These are phyloP conservation scores for Siphamia tubifer DNA, from an alignment of 2,113 vertebrate species.

Conservation along the genomic window DNA sequence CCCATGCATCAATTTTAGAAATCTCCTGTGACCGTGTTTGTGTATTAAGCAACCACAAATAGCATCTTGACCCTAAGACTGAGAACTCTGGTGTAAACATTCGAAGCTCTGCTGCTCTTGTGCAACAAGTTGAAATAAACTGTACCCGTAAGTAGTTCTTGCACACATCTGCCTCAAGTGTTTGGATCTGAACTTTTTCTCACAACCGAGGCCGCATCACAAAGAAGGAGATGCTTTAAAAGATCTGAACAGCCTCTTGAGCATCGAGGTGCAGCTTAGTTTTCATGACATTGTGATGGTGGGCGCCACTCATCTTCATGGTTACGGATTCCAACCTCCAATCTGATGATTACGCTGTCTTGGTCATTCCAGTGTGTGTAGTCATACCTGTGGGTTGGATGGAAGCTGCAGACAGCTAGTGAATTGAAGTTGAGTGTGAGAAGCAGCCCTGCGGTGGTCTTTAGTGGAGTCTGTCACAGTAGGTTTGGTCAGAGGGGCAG, in stretches of 20 bases:
- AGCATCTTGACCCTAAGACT: conserved; percentile 29
- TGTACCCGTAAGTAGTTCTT: conserved; percentile 34
- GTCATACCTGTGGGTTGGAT: conserved; percentile 76
- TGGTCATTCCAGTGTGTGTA: conserved; percentile 47
- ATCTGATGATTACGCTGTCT: conserved; percentile 70
- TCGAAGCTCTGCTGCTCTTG: conserved; percentile 39
- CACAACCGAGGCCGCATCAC: conserved; percentile 32
- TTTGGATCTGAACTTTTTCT: conserved; percentile 37
- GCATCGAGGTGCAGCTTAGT: conserved; percentile 45
- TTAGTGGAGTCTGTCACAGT: conserved; percentile 68
- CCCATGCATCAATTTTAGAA: conserved; percentile 32
- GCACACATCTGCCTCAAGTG: conserved; percentile 42
- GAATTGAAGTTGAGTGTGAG: conserved; percentile 65
- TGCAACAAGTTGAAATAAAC: conserved; percentile 54
- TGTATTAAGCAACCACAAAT: conserved; percentile 47
- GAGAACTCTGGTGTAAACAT: conserved; percentile 46
- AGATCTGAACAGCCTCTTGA: conserved; percentile 25
- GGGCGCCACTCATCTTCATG: conserved; percentile 70
- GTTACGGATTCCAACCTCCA: conserved; percentile 57
- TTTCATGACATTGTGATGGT: conserved; percentile 57
- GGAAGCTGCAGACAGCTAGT: conserved; percentile 55
- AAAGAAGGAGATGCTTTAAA: conserved; percentile 27
- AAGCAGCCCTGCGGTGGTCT: conserved; percentile 51
- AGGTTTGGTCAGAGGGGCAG: conserved; percentile 55
- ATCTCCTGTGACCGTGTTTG: conserved; percentile 39